These are phyloP conservation scores for Ctenosaura bakeri DNA, from an alignment of 2,797 vertebrate species.

Conservation along the genomic window DNA sequence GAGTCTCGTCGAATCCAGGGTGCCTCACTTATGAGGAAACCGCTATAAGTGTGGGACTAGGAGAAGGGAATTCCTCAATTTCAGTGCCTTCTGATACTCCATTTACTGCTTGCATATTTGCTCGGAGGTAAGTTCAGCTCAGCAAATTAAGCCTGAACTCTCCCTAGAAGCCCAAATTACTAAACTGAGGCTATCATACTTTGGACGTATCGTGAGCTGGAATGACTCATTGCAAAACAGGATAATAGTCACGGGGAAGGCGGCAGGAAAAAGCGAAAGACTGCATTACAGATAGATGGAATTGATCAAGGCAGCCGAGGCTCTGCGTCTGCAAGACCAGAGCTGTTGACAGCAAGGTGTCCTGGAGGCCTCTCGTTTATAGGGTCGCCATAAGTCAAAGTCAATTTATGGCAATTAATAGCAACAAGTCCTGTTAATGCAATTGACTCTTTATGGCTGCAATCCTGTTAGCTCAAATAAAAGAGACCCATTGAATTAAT, in stretches of 20 bases:
- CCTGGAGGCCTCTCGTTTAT: background rate
- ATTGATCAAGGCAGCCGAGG: background rate
- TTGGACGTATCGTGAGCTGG: background rate
- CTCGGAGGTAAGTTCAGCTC: no score
- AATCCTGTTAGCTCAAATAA: no score
- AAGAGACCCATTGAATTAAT: no score
- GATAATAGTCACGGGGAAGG: background rate
- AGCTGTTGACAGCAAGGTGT: background rate
- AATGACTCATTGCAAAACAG: background rate
- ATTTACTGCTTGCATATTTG: background rate
- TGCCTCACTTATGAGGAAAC: no score
- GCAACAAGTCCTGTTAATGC: background rate
- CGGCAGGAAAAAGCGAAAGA: background rate
- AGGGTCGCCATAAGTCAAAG: background rate
- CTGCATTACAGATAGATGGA: background rate
- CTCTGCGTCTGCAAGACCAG: background rate
- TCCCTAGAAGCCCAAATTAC: background rate
- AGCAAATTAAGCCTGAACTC: background rate
- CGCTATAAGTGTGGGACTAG: no score
- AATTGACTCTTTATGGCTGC: no score
- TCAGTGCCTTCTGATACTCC: background rate
- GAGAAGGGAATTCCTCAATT: background rate
- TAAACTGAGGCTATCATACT: background rate
- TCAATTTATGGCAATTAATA: background rate
- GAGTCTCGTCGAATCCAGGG: no score